A percentile compares a stretch with the other conserved stretches of the same genome.
Conservation (phyloP, 2,797 vertebrate species). For the Bradypodion ventrale region DNA sequence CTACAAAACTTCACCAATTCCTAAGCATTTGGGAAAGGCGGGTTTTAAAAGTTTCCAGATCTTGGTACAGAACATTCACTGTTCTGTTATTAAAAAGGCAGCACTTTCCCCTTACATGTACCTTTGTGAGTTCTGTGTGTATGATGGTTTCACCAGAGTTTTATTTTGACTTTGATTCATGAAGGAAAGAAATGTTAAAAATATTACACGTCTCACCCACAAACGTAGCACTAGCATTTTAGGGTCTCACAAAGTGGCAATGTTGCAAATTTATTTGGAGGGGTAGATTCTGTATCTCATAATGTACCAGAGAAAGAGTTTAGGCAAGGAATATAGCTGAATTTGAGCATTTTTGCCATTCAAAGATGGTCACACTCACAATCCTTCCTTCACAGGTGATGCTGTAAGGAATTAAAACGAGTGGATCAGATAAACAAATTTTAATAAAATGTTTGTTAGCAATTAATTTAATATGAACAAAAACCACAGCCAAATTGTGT, state of each 20-base stretch:
- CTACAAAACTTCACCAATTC: slow-evolving; percentile 80
- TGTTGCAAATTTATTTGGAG: slow-evolving; percentile 66
- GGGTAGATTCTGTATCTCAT: slow-evolving; percentile 36
- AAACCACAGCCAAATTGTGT: background rate
- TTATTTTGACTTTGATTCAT: slow-evolving; percentile 62
- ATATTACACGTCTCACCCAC: slow-evolving; percentile 62
- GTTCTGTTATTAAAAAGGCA: slow-evolving; percentile 59
- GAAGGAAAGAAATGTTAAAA: slow-evolving; percentile 68
- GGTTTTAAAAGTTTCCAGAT: slow-evolving; percentile 59
- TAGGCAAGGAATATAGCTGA: slow-evolving; percentile 19
- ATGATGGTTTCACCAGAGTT: slow-evolving; percentile 56
- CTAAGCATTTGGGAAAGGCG: slow-evolving; percentile 68
- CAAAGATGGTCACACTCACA: slow-evolving; percentile 23
- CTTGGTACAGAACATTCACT: slow-evolving; percentile 39
- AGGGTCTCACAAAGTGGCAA: slow-evolving; percentile 63
- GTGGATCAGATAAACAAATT: background rate
- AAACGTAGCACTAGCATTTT: slow-evolving; percentile 60
- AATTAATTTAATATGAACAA: background rate
- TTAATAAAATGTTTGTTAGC: background rate
- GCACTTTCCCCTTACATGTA: slow-evolving; percentile 50
- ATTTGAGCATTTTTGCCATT: slow-evolving; percentile 4
- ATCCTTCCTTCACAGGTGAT: background rate
- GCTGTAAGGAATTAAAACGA: slow-evolving; percentile 14
- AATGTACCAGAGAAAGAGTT: slow-evolving; percentile 40
- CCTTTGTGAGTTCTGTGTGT: slow-evolving; percentile 51